These are phyloP conservation scores for Alloplasta piceator DNA, from an alignment of 2,888 invertebrate species.

Conservation along the genomic window DNA sequence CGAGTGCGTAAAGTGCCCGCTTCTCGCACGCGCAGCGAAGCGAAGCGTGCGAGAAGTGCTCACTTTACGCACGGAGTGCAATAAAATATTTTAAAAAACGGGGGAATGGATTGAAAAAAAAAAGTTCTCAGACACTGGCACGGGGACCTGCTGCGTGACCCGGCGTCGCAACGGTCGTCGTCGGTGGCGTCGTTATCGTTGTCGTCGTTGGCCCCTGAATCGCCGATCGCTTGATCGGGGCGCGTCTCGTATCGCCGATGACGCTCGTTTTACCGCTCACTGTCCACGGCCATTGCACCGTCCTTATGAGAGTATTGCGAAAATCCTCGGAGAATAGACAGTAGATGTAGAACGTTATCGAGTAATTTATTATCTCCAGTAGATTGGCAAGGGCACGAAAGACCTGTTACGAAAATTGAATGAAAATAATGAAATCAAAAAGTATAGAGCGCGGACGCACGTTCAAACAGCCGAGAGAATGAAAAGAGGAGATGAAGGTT, in stretches of 20 bases:
- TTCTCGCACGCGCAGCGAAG: no score
- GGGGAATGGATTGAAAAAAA: neutral
- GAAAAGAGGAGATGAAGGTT: neutral
- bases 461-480: neutral
- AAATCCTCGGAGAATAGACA: conserved; percentile 91
- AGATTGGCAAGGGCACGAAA: conserved; percentile 90
- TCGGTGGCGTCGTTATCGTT: conserved; percentile 76
- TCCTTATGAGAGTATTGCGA: conserved; percentile 87
- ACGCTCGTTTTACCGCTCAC: conserved; percentile 66
- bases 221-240: conserved; percentile 75
- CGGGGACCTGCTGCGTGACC: conserved; percentile 73
- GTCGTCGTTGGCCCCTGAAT: conserved; percentile 76
- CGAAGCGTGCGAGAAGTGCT: no score
- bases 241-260: conserved; percentile 64
- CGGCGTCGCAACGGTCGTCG: conserved; percentile 74
- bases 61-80: no score
- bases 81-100: no score
- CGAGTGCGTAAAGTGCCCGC: no score
- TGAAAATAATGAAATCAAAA: conserved; percentile 29
- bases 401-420: conserved; percentile 82
- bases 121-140: conserved; percentile 74
- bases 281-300: conserved; percentile 86
- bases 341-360: conserved; percentile 91
- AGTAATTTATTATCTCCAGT: conserved; percentile 90
- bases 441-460: no score